Evolutionary conservation across 2,113 vertebrate species (phyloP).

Genomic region (Crocuta crocuta): DNA sequence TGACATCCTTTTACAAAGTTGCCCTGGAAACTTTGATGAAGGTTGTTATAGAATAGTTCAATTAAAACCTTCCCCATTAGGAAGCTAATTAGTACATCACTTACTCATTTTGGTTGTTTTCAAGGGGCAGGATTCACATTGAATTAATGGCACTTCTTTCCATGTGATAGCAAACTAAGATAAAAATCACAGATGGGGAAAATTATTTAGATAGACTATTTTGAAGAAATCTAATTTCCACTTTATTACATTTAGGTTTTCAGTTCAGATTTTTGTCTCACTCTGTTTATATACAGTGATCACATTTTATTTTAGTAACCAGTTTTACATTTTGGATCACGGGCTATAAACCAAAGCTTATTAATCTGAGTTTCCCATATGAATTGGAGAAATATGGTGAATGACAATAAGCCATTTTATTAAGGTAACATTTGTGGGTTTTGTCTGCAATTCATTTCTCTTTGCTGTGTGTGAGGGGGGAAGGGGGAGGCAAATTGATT

Average conservation of each 20-base stretch:
- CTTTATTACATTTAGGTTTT: slow-evolving; percentile 63
- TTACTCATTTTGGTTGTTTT: slow-evolving; percentile 72
- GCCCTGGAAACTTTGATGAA: slow-evolving; percentile 76
- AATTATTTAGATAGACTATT: slow-evolving; percentile 68
- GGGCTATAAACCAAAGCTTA: slow-evolving; percentile 43
- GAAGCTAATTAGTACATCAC: slow-evolving; percentile 75
- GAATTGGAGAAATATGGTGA: slow-evolving; percentile 44
- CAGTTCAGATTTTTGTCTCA: slow-evolving; percentile 62
- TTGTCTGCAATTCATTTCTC: slow-evolving; percentile 27
- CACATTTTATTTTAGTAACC: slow-evolving; percentile 63
- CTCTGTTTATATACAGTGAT: slow-evolving; percentile 51
- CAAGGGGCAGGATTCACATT: slow-evolving; percentile 50
- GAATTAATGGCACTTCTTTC: slow-evolving; percentile 59
- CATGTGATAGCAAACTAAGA: slow-evolving; percentile 59
- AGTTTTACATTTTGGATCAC: slow-evolving; percentile 59
- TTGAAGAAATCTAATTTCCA: slow-evolving; percentile 69
- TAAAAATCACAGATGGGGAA: slow-evolving; percentile 65
- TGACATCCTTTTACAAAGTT: slow-evolving; percentile 67
- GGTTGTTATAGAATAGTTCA: slow-evolving; percentile 69
- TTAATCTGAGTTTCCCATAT: slow-evolving; percentile 50
- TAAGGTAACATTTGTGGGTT: slow-evolving; percentile 53
- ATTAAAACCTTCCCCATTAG: slow-evolving; percentile 70
- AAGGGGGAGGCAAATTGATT: background rate
- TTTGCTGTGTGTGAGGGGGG: background rate
- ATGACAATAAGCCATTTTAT: slow-evolving; percentile 61